phyloP scores from a whole-genome alignment of 2,113 vertebrate genomes.

The Eudorcas thomsonii region DNA sequence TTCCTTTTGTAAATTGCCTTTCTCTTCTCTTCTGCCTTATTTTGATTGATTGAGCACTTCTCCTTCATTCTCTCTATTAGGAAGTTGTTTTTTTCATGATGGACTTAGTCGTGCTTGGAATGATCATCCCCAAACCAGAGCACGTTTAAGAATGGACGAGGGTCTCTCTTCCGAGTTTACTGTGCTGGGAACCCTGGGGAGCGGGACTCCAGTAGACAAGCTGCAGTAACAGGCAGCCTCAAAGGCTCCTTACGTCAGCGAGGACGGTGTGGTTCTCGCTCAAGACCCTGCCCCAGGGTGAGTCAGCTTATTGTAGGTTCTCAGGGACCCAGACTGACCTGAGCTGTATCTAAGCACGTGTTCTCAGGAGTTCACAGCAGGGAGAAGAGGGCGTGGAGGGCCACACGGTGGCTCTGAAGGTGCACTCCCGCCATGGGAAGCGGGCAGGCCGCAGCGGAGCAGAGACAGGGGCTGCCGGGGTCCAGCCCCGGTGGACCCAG shows the following conservation, averaged over 20 bases:
- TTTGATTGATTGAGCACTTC: background rate
- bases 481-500: too few relatives aligned
- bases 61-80: background rate
- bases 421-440: background rate
- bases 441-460: fast-evolving
- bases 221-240: background rate
- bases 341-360: background rate
- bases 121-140: background rate
- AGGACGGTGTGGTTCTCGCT: fast-evolving
- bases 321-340: too few relatives aligned
- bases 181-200: background rate
- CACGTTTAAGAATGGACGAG: background rate
- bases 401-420: background rate
- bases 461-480: background rate
- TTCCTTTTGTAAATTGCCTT: background rate
- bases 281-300: fast-evolving
- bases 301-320: background rate
- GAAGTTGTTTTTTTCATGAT: background rate
- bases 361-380: background rate
- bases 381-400: background rate
- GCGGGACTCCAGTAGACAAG: fast-evolving
- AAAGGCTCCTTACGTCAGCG: fast-evolving
- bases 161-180: background rate
- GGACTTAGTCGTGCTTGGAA: background rate
- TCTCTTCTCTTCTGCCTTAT: background rate